Evolutionary conservation across 2,797 vertebrate genomes (phyloP).

Genomic region (Harpagifer antarcticus): DNA sequence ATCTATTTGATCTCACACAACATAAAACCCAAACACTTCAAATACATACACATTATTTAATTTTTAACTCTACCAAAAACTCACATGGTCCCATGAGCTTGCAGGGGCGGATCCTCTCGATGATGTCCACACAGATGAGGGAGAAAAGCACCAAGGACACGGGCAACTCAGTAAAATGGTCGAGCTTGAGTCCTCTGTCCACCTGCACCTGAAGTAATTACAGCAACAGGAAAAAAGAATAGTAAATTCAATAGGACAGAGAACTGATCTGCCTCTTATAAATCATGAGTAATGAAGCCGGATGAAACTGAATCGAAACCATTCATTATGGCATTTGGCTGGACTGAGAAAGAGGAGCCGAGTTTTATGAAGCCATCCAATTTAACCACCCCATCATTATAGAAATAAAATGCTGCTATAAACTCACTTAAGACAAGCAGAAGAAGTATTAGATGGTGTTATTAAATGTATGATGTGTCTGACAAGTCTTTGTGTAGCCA

Average conservation of each 20-base stretch:
- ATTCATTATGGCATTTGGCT: constrained; percentile 31
- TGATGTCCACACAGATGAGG: constrained; percentile 85
- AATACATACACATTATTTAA: not conserved
- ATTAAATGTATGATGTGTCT: constrained; percentile 11
- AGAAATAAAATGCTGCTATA: constrained; percentile 32
- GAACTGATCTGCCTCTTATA: constrained; percentile 11
- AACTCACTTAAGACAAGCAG: constrained; percentile 17
- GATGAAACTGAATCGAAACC: constrained; percentile 34
- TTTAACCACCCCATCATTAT: constrained; percentile 45
- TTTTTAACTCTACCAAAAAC: too few relatives aligned
- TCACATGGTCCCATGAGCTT: constrained; percentile 80
- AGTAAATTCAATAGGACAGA: not conserved
- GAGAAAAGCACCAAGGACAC: constrained; percentile 86
- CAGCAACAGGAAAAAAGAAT: not conserved
- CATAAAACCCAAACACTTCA: not conserved
- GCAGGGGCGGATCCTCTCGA: constrained; percentile 85
- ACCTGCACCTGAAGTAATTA: constrained; percentile 80
- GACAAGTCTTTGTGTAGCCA: not conserved
- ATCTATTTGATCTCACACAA: not conserved
- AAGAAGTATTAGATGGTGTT: constrained; percentile 13
- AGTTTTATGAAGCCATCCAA: constrained; percentile 50
- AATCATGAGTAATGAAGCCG: constrained; percentile 25
- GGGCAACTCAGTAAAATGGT: constrained; percentile 83
- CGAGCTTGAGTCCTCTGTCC: constrained; percentile 26
- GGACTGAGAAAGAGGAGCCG: constrained; percentile 8